A percentile compares a stretch with the other conserved stretches of the same genome.
phyloP scores from a whole-genome alignment of 2,797 vertebrate genomes.

The Oceanodroma leucorhoa region DNA sequence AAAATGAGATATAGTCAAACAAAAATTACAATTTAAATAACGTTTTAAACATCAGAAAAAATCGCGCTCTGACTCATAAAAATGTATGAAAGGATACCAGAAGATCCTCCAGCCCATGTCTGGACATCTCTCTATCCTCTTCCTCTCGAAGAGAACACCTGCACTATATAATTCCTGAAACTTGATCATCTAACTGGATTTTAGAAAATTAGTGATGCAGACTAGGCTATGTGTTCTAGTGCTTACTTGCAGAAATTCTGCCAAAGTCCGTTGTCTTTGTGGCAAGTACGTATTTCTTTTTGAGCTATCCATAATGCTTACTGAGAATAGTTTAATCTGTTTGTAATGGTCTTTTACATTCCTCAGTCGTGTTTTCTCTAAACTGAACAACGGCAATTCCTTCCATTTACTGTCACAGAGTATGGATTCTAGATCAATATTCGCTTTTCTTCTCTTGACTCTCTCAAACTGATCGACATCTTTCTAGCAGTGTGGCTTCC shows the following conservation, averaged over 20 bases:
- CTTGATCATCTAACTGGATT: background rate
- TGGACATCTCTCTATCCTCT: background rate
- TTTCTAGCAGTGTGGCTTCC: background rate
- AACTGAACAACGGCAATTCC: background rate
- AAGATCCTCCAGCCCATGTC: background rate
- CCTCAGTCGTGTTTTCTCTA: background rate
- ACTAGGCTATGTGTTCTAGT: background rate
- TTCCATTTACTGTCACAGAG: background rate
- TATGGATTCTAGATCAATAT: background rate
- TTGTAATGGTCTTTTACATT: background rate
- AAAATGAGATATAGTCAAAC: background rate
- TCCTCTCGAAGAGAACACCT: background rate
- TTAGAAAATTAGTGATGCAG: background rate
- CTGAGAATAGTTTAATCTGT: background rate
- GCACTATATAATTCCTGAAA: background rate
- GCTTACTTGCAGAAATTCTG: background rate
- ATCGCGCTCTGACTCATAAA: background rate
- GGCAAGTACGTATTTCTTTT: background rate
- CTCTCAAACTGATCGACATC: background rate
- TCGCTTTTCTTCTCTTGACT: background rate
- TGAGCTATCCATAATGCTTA: background rate
- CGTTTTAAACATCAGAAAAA: background rate
- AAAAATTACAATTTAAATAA: background rate
- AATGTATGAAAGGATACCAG: fast-evolving
- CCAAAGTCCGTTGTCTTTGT: background rate